Conservation (phyloP, 2,113 vertebrate species). For the Catharus minimus region DNA sequence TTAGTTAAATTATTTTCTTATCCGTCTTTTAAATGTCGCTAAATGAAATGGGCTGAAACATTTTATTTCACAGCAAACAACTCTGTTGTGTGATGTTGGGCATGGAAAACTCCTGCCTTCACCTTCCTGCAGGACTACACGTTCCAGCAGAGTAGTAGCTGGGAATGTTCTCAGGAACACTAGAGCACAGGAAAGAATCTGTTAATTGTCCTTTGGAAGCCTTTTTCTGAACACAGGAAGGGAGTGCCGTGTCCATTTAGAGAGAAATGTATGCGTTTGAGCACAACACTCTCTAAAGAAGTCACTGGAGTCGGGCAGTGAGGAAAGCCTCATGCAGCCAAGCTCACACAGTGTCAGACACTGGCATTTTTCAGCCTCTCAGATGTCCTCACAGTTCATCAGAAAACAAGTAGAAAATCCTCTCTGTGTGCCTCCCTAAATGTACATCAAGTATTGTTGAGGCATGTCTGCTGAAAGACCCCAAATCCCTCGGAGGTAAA, state of each 20-base stretch:
- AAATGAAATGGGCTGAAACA: not conserved
- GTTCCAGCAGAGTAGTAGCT: not conserved
- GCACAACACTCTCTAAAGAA: not conserved
- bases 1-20: not conserved
- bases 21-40: not conserved
- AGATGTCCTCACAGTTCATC: not conserved
- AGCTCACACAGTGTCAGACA: not conserved
- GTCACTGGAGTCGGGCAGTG: not conserved
- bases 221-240: constrained; percentile 51
- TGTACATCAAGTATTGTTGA: not conserved
- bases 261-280: not conserved
- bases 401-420: not conserved
- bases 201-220: constrained; percentile 52
- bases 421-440: not conserved
- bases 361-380: not conserved
- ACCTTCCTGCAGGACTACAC: not conserved
- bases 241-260: constrained; percentile 38
- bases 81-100: not conserved
- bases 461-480: not conserved
- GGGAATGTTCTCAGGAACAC: not conserved
- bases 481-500: not conserved
- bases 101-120: not conserved
- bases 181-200: constrained; percentile 50
- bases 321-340: not conserved
- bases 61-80: not conserved